Base-by-base conservation (phyloP, 2,797 vertebrate species). In the Urophycis tenuis region DNA sequence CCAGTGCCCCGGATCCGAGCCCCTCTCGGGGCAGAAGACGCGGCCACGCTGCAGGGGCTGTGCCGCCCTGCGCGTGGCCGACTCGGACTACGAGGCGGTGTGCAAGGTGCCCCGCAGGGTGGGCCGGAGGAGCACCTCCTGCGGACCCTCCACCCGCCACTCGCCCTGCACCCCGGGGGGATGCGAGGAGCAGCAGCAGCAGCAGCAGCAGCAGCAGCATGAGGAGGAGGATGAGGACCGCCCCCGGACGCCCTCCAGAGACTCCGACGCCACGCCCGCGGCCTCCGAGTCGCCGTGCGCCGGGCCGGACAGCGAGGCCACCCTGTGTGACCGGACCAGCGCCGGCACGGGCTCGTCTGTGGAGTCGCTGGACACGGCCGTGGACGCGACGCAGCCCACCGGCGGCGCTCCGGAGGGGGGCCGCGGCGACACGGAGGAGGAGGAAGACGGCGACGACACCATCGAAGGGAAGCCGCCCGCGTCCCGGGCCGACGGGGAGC, bases 11-110 rank as follows among this genome's bases (percentile, higher is more conserved):
- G 80, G 85, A 25, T 80, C 83, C 0, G 95, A 96, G 53, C 77
- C 83, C 3, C 14, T 85, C 10, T 31, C 81, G 0, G 90, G 88
- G 5, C 85, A 76, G 85, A 93, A 93, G 30, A 92, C 93, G 0
- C 87, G 95, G 84, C n/a, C n/a, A n/a, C 92, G 95, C 15, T 98
- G 96, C 88, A 90, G 92, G 0, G 95, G 96, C 0, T 98, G 96
- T 0, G 92, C 95, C 0, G 91, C 88, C 0, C 87, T 99, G 69
- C 93, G 97, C 0, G 97, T 98, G 3, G 91, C 96, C 0, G 97
- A 99, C 41, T 94, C 95, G 0, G 96, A 98, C 89, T 98, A 98
- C 0, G 97, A 99, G 85, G 96, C 97, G 0, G 95, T 99, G 64
- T 99, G 97, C 75, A 95, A 92, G 83, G 94, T 99, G 7, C 97